Evolutionary conservation across 2,888 invertebrate genomes (phyloP).

Genomic region (Tiliacea aurago): DNA sequence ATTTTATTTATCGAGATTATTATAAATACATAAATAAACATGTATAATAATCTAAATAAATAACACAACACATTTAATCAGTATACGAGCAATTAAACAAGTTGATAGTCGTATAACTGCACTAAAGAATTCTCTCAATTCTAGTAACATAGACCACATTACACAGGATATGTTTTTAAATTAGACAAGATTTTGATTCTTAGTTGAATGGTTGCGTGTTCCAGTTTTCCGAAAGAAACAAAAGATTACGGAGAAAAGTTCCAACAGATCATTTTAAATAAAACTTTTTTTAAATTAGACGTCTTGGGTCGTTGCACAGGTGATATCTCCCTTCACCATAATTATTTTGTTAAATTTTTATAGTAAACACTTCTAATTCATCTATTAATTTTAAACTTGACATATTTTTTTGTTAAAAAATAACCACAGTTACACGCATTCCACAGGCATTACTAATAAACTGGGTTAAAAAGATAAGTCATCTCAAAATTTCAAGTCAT

Average conservation of each 20-base stretch:
- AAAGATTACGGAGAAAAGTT: neutral
- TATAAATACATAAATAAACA: neutral
- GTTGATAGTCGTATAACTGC: too few relatives aligned
- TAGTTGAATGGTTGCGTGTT: neutral
- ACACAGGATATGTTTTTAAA: neutral
- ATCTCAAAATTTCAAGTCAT: constrained; percentile 29
- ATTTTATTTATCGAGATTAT: constrained; percentile 1
- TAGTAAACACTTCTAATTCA: constrained; percentile 35
- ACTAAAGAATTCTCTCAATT: neutral
- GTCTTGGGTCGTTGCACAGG: constrained; percentile 1
- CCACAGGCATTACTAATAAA: constrained; percentile 21
- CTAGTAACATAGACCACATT: neutral
- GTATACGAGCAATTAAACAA: too few relatives aligned
- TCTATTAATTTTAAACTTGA: constrained; percentile 43
- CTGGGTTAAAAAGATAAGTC: constrained; percentile 46
- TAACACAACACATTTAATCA: too few relatives aligned
- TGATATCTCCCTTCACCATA: constrained; percentile 22
- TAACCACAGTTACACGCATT: constrained; percentile 35
- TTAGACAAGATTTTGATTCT: neutral
- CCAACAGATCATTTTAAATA: neutral
- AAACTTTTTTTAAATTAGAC: constrained; percentile 16
- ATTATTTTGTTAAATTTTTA: constrained; percentile 1
- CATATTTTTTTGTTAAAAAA: constrained; percentile 37
- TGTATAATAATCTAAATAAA: too few relatives aligned
- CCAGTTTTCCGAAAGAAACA: neutral